These are phyloP conservation scores for Pelecanus crispus DNA, from an alignment of 2,113 vertebrate genomes.

Conservation along the genomic window DNA sequence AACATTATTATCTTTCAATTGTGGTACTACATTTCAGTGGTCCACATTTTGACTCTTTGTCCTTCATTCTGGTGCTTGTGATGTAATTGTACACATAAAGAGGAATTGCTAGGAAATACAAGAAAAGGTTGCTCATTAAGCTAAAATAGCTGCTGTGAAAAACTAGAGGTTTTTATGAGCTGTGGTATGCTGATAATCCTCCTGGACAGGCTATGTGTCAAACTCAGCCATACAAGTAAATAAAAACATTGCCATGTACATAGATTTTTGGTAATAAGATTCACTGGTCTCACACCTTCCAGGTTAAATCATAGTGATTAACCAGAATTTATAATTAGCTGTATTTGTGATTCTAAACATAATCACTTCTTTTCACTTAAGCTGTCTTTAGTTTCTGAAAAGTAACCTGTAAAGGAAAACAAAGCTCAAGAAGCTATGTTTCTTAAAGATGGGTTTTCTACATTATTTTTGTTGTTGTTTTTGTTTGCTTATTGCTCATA, in stretches of 20 bases:
- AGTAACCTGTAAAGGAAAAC: neutral
- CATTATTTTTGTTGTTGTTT: neutral
- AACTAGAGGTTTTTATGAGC: neutral
- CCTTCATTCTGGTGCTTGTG: neutral
- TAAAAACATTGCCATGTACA: neutral
- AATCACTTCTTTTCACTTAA: neutral
- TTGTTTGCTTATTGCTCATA: neutral
- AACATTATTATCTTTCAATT: neutral
- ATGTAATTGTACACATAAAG: neutral
- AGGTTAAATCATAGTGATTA: neutral
- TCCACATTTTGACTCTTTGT: neutral
- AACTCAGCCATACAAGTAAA: neutral
- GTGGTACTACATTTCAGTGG: neutral
- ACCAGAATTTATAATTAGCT: neutral
- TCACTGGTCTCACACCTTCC: neutral
- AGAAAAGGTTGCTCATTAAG: neutral
- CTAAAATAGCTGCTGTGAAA: neutral
- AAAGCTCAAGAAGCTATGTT: neutral
- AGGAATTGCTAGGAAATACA: neutral
- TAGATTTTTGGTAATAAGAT: neutral
- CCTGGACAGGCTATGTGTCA: neutral
- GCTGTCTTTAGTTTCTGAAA: neutral
- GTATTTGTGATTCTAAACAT: neutral
- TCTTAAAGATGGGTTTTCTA: neutral
- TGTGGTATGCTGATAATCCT: neutral